phyloP scores from a whole-genome alignment of 1,140 invertebrate genomes.

The Drosophila serrata region DNA sequence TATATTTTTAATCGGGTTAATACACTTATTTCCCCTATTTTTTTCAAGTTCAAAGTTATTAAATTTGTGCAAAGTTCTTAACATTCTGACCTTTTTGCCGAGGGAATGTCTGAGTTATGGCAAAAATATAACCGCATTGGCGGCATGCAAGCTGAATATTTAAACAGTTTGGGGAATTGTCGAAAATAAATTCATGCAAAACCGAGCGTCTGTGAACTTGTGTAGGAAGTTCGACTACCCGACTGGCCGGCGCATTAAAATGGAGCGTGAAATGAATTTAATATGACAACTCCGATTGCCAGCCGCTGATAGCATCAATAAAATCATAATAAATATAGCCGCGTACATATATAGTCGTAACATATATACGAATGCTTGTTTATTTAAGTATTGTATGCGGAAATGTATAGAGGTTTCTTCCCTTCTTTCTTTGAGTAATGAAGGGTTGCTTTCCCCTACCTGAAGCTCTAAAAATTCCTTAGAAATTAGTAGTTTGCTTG shows the following conservation, averaged over 20 bases:
- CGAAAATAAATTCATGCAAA: constrained; percentile 61
- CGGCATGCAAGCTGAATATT: constrained; percentile 35
- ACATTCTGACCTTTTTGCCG: constrained; percentile 63
- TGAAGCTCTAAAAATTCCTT: constrained; percentile 1
- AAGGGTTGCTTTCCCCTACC: constrained; percentile 12
- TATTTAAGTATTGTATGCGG: constrained; percentile 37
- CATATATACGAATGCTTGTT: neutral
- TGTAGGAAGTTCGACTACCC: constrained; percentile 73
- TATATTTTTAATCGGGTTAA: neutral
- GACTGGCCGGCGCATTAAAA: constrained; percentile 50
- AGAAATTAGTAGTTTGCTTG: constrained; percentile 11
- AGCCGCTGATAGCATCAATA: constrained; percentile 46
- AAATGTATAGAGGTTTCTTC: constrained; percentile 15
- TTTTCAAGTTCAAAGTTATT: constrained; percentile 47
- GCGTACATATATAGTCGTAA: constrained; percentile 32
- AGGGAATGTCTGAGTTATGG: constrained; percentile 26
- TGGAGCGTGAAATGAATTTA: constrained; percentile 75
- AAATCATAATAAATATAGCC: constrained; percentile 60
- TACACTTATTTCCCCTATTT: neutral
- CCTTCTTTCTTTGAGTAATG: constrained; percentile 5
- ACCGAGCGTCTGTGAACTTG: constrained; percentile 47
- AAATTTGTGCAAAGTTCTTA: constrained; percentile 52
- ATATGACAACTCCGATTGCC: constrained; percentile 50
- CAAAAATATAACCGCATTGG: constrained; percentile 22
- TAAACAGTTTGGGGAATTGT: constrained; percentile 35